These are phyloP conservation scores for Bombus consobrinus DNA, from an alignment of 1,140 invertebrate genomes.

Conservation along the genomic window DNA sequence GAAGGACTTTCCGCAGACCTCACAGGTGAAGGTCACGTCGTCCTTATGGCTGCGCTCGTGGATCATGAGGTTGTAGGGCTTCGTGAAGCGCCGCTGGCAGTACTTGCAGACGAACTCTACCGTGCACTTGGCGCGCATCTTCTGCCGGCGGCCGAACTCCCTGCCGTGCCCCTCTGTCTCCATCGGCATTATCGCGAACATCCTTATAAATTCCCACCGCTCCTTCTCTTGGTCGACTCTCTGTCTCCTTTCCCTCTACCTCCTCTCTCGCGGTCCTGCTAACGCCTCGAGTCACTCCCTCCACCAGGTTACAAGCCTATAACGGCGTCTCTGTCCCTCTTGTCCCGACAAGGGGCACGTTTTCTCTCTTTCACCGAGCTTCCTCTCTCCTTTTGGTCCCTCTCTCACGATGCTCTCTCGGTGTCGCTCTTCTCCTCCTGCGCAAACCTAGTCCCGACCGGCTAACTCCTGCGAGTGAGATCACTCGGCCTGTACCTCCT, in stretches of 20 bases:
- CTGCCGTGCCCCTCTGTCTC: constrained; percentile 94
- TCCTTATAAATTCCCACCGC: constrained; percentile 83
- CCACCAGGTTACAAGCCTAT: constrained; percentile 49
- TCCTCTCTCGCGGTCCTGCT: constrained; percentile 57
- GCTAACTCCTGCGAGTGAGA: constrained; percentile 66
- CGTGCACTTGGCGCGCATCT: constrained; percentile 94
- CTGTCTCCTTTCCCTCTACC: constrained; percentile 53
- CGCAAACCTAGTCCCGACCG: constrained; percentile 66
- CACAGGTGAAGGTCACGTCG: constrained; percentile 98
- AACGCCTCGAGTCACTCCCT: constrained; percentile 68
- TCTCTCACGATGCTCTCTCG: constrained; percentile 30
- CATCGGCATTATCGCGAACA: constrained; percentile 91
- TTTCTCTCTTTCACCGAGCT: constrained; percentile 51
- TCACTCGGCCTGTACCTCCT: constrained; percentile 60
- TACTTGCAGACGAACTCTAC: constrained; percentile 98
- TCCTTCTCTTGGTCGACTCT: constrained; percentile 79
- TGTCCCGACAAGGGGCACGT: constrained; percentile 48
- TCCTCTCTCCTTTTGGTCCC: constrained; percentile 19
- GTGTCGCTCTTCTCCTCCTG: constrained; percentile 65
- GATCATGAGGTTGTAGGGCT: constrained; percentile 99
- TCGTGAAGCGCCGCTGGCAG: constrained; percentile 99
- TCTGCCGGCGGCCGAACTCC: constrained; percentile 93
- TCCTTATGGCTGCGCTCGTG: constrained; percentile 99
- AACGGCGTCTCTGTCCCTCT: constrained; percentile 47
- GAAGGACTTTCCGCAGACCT: constrained; percentile 99